These are phyloP conservation scores for Cyclophora albipunctata DNA, from an alignment of 2,888 invertebrate genomes.

Conservation along the genomic window DNA sequence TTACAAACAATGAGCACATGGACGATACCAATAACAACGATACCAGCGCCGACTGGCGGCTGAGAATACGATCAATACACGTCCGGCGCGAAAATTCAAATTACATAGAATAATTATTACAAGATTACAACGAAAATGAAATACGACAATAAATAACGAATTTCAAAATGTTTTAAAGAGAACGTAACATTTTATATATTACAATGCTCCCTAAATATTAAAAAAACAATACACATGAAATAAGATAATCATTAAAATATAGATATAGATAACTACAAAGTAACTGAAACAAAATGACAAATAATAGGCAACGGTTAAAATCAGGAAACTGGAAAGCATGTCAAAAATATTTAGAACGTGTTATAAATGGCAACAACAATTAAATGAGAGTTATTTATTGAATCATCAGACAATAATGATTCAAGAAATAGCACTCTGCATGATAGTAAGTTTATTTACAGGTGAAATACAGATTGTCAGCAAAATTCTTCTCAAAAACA, in stretches of 20 bases:
- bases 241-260: too few relatives aligned
- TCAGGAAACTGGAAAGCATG: too few relatives aligned
- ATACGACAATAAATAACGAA: neutral
- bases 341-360: too few relatives aligned
- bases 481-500: neutral
- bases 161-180: neutral
- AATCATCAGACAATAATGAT: too few relatives aligned
- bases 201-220: too few relatives aligned
- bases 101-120: slow-evolving; percentile 4
- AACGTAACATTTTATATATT: too few relatives aligned
- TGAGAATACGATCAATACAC: slow-evolving; percentile 10
- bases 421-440: too few relatives aligned
- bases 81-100: slow-evolving; percentile 36
- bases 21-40: slow-evolving; percentile 52
- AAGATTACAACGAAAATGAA: neutral
- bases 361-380: too few relatives aligned
- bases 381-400: too few relatives aligned
- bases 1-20: slow-evolving; percentile 45
- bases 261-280: neutral
- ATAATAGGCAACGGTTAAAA: neutral
- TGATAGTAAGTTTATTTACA: too few relatives aligned
- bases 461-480: too few relatives aligned
- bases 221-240: too few relatives aligned
- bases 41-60: slow-evolving; percentile 44
- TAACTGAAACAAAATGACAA: neutral